Percentiles rank a stretch among this genome's conserved stretches.
Evolutionary conservation across 2,797 vertebrate genomes (phyloP).

Genomic region (Gila robusta): DNA sequence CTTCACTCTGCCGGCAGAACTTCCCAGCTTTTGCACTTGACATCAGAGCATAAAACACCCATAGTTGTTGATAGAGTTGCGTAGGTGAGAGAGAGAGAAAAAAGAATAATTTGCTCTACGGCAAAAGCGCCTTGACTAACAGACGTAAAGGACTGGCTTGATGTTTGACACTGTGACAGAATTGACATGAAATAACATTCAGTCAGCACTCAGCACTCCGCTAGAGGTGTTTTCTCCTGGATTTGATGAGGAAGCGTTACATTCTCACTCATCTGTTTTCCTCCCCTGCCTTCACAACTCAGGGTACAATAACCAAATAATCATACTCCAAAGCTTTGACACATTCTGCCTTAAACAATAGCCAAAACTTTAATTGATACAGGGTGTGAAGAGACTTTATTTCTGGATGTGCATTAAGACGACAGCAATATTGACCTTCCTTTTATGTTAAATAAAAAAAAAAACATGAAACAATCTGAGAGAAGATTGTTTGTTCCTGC

Average conservation of each 20-base stretch:
- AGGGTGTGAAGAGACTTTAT: conserved; percentile 12
- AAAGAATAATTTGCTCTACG: not conserved
- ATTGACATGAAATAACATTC: conserved; percentile 48
- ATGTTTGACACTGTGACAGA: conserved; percentile 51
- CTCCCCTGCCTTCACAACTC: conserved; percentile 1
- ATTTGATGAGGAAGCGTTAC: conserved; percentile 24
- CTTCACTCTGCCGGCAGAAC: not conserved
- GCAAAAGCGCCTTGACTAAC: conserved; percentile 15
- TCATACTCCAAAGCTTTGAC: conserved; percentile 1
- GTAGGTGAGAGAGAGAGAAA: not conserved
- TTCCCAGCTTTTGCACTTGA: not conserved
- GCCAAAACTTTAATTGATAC: conserved; percentile 39
- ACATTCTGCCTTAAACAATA: conserved; percentile 28
- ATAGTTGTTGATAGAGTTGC: conserved; percentile 8
- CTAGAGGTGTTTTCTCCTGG: conserved; percentile 36
- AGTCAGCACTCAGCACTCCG: conserved; percentile 49
- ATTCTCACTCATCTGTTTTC: conserved; percentile 25
- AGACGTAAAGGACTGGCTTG: conserved; percentile 22
- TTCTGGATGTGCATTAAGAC: conserved; percentile 36
- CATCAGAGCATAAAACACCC: conserved; percentile 11
- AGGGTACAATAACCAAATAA: conserved; percentile 31
- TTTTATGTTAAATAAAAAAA: conserved; percentile 40
- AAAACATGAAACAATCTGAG: not conserved
- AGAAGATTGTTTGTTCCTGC: conserved; percentile 41
- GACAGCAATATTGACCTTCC: conserved; percentile 37